phyloP scores from a whole-genome alignment of 2,888 invertebrate species.

The Spodoptera littoralis region DNA sequence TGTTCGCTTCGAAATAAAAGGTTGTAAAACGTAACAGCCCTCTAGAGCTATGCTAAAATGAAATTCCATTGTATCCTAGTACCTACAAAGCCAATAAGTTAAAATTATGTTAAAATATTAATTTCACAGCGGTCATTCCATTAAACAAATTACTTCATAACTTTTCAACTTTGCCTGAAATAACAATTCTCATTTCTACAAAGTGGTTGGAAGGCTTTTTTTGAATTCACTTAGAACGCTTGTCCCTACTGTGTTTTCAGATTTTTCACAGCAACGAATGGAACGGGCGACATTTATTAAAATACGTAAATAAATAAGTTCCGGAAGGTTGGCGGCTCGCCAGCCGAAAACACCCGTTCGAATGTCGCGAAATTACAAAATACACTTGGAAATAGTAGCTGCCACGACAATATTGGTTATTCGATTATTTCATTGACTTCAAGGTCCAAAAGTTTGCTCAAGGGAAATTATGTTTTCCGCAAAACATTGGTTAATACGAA shows the following conservation, averaged over 20 bases:
- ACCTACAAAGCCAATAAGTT: constrained; percentile 10
- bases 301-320: constrained; percentile 57
- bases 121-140: constrained; percentile 15
- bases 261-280: constrained; percentile 32
- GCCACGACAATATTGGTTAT: constrained; percentile 9
- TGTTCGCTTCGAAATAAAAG: background rate
- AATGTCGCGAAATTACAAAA: constrained; percentile 41
- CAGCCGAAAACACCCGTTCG: constrained; percentile 41
- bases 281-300: constrained; percentile 54
- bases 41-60: constrained; percentile 1
- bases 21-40: background rate
- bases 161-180: constrained; percentile 15
- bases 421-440: constrained; percentile 6
- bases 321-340: constrained; percentile 52
- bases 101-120: constrained; percentile 18
- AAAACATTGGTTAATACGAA: background rate
- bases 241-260: constrained; percentile 16
- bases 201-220: constrained; percentile 6
- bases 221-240: constrained; percentile 10
- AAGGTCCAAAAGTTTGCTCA: background rate
- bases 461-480: constrained; percentile 8
- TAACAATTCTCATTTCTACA: constrained; percentile 21
- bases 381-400: constrained; percentile 10
- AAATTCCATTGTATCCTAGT: background rate
- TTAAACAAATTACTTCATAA: constrained; percentile 28